Conservation (phyloP, 2,113 vertebrate species). For the Python bivittatus region DNA sequence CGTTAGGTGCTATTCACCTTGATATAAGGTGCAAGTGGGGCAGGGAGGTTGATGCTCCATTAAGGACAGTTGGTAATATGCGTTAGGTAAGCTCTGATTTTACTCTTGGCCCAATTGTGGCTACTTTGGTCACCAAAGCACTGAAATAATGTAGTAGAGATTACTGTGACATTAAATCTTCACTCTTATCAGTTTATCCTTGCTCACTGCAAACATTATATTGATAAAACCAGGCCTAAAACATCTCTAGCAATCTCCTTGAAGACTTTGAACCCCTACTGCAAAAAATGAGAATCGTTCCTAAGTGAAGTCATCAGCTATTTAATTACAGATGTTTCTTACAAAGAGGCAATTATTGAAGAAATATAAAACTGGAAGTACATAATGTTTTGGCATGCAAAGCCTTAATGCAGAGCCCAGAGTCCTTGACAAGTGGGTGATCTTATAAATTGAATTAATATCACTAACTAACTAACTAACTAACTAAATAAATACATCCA, state of each 20-base stretch:
- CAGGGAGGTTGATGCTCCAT: neutral
- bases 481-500: slow-evolving; percentile 1
- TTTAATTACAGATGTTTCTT: neutral
- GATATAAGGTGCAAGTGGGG: neutral
- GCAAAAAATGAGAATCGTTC: neutral
- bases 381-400: slow-evolving; percentile 27
- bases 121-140: neutral
- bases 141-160: neutral
- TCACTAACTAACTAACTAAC: too few species aligned
- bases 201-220: neutral
- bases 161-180: neutral
- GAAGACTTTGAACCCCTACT: slow-evolving; percentile 2
- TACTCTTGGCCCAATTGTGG: neutral
- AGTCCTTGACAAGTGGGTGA: neutral
- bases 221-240: slow-evolving; percentile 8
- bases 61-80: neutral
- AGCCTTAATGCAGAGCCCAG: neutral
- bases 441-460: neutral
- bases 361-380: slow-evolving; percentile 9
- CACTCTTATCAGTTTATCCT: neutral
- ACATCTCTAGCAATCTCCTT: neutral
- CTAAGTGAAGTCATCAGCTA: neutral
- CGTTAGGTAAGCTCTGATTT: neutral
- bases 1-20: neutral
- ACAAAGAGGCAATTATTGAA: neutral